Evolutionary conservation across 2,888 invertebrate genomes (phyloP), one percentile per base, ranked within the genome.

Genomic region (Spisula subtruncata): DNA sequence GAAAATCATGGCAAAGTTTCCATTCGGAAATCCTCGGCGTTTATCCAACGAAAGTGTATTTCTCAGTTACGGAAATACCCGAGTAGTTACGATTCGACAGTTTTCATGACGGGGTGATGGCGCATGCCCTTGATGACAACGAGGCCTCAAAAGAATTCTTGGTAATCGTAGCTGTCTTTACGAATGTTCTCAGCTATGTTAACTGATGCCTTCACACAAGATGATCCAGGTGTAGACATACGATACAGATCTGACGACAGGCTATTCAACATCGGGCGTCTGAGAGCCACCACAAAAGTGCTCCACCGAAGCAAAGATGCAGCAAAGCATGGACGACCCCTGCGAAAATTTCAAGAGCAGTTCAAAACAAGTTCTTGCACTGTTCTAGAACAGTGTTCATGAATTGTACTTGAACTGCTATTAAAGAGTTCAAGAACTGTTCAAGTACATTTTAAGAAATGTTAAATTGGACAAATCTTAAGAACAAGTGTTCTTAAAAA

Each of bases 1-100:
- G 75, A 83, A 66, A 16, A 48, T 75, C 1, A 84, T 84, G 84
- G 25, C 46, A 1, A 84, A 71, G 75, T 75, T 84, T 75, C 51
- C n/a, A n/a, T n/a, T n/a, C n/a, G n/a, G n/a, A n/a, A 71, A 8
- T 71, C 75, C 41, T 5, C 46, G 35, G n/a, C 20, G 2, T 6
- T 14, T 81, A 14, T 32, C n/a, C n/a, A n/a, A n/a, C n/a, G n/a
- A n/a, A n/a, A n/a, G n/a, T n/a, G n/a, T n/a, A n/a, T n/a, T n/a
- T n/a, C n/a, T n/a, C n/a, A n/a, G n/a, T n/a, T n/a, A n/a, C n/a
- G n/a, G n/a, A n/a, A n/a, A n/a, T n/a, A n/a, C n/a, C n/a, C n/a
- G n/a, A n/a, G n/a, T 25, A 1, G 25, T 14, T 12, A 71, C 25
- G 71, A 25, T 71, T 18, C 71, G 10, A 20, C 71, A 71, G 14